Percentiles rank a stretch among this genome's conserved stretches.
These are phyloP conservation scores for Myripristis murdjan DNA, from an alignment of 2,797 vertebrate genomes.

Conservation along the genomic window DNA sequence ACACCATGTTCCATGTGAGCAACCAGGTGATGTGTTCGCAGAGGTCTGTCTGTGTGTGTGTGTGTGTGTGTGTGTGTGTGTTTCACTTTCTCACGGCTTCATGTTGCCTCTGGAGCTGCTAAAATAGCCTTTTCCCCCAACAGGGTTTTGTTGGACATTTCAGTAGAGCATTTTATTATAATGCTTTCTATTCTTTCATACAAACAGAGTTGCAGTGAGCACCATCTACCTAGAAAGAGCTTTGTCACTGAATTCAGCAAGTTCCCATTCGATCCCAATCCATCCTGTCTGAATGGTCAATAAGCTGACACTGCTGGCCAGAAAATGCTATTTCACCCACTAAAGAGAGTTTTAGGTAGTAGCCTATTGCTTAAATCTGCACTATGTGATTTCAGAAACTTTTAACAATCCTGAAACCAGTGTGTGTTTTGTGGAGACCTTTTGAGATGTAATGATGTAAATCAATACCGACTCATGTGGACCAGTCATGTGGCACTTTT, in stretches of 20 bases:
- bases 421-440: no score
- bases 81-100: constrained; percentile 46
- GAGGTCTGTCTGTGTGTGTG: constrained; percentile 19
- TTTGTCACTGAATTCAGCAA: neutral
- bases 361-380: no score
- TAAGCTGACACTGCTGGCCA: neutral
- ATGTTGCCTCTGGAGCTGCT: constrained; percentile 12
- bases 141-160: constrained; percentile 13
- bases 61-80: constrained; percentile 16
- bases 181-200: constrained; percentile 16
- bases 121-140: constrained; percentile 41
- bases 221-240: neutral
- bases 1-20: constrained; percentile 16
- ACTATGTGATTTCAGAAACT: no score
- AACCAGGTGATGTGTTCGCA: constrained; percentile 22
- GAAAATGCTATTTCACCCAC: constrained; percentile 3
- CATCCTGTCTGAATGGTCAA: neutral
- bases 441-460: no score
- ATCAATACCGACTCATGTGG: no score
- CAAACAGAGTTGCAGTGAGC: constrained; percentile 2
- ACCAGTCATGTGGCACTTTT: no score
- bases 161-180: constrained; percentile 17
- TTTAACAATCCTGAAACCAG: no score
- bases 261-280: neutral
- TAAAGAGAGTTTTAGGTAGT: neutral